phyloP scores from a whole-genome alignment of 35 echinoderm and acorn worm genomes.

The Ophioderma brevispina region DNA sequence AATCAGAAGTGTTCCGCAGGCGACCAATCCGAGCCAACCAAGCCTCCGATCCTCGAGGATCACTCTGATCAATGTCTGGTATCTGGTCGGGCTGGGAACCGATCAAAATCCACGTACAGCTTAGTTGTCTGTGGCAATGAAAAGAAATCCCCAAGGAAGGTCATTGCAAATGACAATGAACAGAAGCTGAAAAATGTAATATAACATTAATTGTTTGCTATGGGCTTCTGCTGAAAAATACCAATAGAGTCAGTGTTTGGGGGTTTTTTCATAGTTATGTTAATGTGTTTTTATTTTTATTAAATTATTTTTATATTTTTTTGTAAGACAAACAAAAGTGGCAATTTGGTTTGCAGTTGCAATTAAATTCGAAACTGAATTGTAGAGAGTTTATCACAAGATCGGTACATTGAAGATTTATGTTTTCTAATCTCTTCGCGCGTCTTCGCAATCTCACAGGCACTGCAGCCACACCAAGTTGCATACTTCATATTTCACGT shows the following conservation, averaged over 20 bases:
- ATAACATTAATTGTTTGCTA: background rate
- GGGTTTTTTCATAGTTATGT: background rate
- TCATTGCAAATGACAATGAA: constrained; percentile 37
- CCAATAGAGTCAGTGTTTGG: too few relatives aligned
- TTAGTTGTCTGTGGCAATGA: constrained; percentile 10
- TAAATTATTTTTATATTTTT: too few relatives aligned
- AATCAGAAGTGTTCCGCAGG: constrained; percentile 19
- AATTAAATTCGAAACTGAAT: too few relatives aligned
- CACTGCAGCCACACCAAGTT: too few relatives aligned
- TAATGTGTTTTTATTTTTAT: background rate
- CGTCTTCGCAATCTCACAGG: too few relatives aligned
- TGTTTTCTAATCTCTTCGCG: too few relatives aligned
- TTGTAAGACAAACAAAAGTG: too few relatives aligned
- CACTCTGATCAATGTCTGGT: constrained; percentile 17
- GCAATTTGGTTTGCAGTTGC: too few relatives aligned
- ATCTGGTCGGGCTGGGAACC: background rate
- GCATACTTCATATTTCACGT: too few relatives aligned
- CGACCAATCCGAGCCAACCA: constrained; percentile 73
- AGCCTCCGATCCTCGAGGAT: constrained; percentile 64
- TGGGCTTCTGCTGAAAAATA: too few relatives aligned
- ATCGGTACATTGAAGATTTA: too few relatives aligned
- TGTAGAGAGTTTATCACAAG: too few relatives aligned
- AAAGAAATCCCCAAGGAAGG: constrained; percentile 15
- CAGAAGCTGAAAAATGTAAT: constrained; percentile 22
- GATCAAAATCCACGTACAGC: constrained; percentile 29